These are phyloP conservation scores for Stegophylla sp. DNA, from an alignment of 2,888 invertebrate genomes.

Conservation along the genomic window DNA sequence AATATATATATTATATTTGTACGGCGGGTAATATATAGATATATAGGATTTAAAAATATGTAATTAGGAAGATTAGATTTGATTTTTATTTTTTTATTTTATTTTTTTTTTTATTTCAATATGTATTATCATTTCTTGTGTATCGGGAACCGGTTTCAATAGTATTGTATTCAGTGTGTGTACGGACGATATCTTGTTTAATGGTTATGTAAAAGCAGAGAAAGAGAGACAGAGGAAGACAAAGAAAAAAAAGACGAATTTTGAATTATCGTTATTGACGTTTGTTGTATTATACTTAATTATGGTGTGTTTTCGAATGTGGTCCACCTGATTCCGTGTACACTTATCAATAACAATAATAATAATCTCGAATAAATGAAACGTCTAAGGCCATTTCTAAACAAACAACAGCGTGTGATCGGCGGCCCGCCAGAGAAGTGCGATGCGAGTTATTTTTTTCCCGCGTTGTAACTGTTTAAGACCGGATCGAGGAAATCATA, in stretches of 20 bases:
- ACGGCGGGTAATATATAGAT: too few species aligned
- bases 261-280: constrained; percentile 36
- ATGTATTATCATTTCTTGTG: background rate
- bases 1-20: too few species aligned
- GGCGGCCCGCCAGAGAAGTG: too few species aligned
- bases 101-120: background rate
- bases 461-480: too few species aligned
- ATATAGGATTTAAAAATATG: constrained; percentile 19
- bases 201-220: background rate
- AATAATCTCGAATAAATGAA: background rate
- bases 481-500: too few species aligned
- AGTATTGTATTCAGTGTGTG: background rate
- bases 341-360: constrained; percentile 1
- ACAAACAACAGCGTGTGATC: too few species aligned
- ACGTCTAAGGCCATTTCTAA: too few species aligned
- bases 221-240: background rate
- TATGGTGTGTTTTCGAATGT: constrained; percentile 35
- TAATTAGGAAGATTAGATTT: constrained; percentile 50
- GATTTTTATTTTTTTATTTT: background rate
- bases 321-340: background rate
- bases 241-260: background rate
- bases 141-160: constrained; percentile 42
- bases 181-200: too few species aligned
- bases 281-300: constrained; percentile 20
- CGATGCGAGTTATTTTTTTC: too few species aligned